Evolutionary conservation across 2,888 invertebrate species (phyloP), one percentile per base, ranked within the genome.

Genomic region (Griposia aprilina): DNA sequence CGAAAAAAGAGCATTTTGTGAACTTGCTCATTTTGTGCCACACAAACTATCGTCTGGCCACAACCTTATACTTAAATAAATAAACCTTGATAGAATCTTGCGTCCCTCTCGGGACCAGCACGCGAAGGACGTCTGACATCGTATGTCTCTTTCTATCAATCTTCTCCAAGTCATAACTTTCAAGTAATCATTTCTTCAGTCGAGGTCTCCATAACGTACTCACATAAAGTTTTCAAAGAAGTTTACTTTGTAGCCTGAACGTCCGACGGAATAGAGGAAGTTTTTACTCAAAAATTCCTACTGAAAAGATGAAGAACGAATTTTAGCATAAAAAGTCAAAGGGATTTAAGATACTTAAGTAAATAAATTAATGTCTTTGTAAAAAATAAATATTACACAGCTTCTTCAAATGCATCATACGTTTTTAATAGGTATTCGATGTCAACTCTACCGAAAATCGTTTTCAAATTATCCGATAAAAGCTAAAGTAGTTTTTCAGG

Each of bases 131-230:
- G 80, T 80, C 80, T 80, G 65, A 80, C 11, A 69, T 69, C 68
- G 23, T 17, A 26, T 45, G 57, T 52, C 63, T 59, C 68, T 36
- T 52, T 75, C 68, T 36, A 65, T 23, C 75, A 69, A 69, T 80
- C 68, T 80, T 15, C 80, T 65, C n/a, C 50, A 36, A 80, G 68
- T 65, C 59, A 75, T 69, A 80, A 52, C 80, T 65, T 45, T 41
- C 80, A 20, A 52, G 80, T 69, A 30, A 36, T 59, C 11, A 69
- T 68, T 80, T 80, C 74, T 67, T 48, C 52, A 65, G 57, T 59
- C 52, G 59, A 50, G 45, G 15, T 74, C 41, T 75, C 50, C 75
- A 68, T 80, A 80, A 69, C 63, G 48, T 52, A 45, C 55, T 67
- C 55, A 23, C 15, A 52, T 17, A 63, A 68, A 80, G 26, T 80